Evolutionary conservation across 2,888 invertebrate species (phyloP).

Genomic region (Nemoura dubitans): DNA sequence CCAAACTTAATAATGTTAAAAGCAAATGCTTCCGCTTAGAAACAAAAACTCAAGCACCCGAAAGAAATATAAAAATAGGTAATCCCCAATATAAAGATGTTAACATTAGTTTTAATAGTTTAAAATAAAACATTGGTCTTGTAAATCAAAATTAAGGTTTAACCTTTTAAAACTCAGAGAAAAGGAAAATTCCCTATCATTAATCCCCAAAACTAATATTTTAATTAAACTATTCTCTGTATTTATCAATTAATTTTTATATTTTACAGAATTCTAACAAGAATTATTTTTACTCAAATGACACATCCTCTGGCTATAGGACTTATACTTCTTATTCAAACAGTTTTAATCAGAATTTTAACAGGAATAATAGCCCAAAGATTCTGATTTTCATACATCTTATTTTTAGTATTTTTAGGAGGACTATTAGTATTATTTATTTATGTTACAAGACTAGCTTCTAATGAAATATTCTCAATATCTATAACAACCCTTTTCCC

Average conservation of each 20-base stretch:
- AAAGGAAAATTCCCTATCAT: conserved; percentile 65
- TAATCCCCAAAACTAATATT: conserved; percentile 68
- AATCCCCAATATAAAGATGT: conserved; percentile 59
- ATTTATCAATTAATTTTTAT: conserved; percentile 54
- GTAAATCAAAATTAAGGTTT: conserved; percentile 41
- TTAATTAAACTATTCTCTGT: conserved; percentile 72
- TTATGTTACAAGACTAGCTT: conserved; percentile 70
- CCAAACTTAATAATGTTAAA: conserved; percentile 68
- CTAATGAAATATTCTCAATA: conserved; percentile 68
- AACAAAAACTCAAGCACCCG: conserved; percentile 50
- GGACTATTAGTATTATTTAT: conserved; percentile 73
- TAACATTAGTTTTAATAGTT: conserved; percentile 68
- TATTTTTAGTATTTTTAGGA: conserved; percentile 56
- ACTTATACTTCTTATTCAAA: conserved; percentile 65
- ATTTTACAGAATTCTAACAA: conserved; percentile 57
- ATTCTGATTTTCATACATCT: background rate
- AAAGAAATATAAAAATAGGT: conserved; percentile 62
- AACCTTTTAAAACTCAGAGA: conserved; percentile 69
- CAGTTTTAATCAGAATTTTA: conserved; percentile 61
- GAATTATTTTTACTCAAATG: conserved; percentile 60
- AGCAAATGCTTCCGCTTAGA: conserved; percentile 64
- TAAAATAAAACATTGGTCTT: conserved; percentile 61
- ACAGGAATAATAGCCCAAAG: conserved; percentile 61
- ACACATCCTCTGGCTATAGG: conserved; percentile 65
- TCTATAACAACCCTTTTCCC: conserved; percentile 51